Percentiles rank a stretch among this genome's conserved stretches.
Conservation (phyloP, 2,888 invertebrate species). For the Galeopsomyia nigrocyanea region DNA sequence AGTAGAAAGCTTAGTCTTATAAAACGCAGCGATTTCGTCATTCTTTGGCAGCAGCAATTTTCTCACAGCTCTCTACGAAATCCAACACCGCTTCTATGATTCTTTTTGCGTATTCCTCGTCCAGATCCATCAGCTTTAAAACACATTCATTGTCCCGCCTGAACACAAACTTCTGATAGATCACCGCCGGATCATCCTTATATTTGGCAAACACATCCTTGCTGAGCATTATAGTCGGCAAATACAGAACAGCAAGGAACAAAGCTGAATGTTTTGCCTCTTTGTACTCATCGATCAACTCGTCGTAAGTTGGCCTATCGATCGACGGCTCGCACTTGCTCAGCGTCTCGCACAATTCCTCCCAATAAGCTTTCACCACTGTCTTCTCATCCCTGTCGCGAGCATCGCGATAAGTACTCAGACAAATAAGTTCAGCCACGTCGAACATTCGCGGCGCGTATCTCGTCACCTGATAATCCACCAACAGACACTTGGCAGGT, state of each 20-base stretch:
- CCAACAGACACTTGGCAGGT: slow-evolving; percentile 1
- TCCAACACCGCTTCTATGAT: slow-evolving; percentile 55
- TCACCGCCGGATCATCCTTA: slow-evolving; percentile 50
- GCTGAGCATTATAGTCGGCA: slow-evolving; percentile 59
- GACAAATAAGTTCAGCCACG: slow-evolving; percentile 14
- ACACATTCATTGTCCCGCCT: slow-evolving; percentile 52
- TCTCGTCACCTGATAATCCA: slow-evolving; percentile 25
- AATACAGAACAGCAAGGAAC: slow-evolving; percentile 56
- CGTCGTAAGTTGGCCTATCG: slow-evolving; percentile 64
- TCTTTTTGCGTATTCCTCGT: slow-evolving; percentile 54
- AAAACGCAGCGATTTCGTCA: too few species aligned
- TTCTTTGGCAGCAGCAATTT: not conserved
- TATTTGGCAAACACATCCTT: slow-evolving; percentile 50
- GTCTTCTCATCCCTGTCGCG: not conserved
- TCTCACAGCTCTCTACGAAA: slow-evolving; percentile 38
- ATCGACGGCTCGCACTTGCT: slow-evolving; percentile 34
- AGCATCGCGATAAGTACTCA: not conserved
- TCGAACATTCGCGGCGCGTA: slow-evolving; percentile 24
- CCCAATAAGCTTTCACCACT: slow-evolving; percentile 6
- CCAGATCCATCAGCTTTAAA: slow-evolving; percentile 52
- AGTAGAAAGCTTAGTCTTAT: too few species aligned
- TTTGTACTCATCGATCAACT: slow-evolving; percentile 56
- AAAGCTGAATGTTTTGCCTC: slow-evolving; percentile 59
- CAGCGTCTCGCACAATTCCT: slow-evolving; percentile 37
- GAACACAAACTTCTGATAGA: slow-evolving; percentile 50